Percentiles rank a stretch among this genome's conserved stretches.
Conservation (phyloP, 2,888 invertebrate species). For the Drosophila parthenogenetica region DNA sequence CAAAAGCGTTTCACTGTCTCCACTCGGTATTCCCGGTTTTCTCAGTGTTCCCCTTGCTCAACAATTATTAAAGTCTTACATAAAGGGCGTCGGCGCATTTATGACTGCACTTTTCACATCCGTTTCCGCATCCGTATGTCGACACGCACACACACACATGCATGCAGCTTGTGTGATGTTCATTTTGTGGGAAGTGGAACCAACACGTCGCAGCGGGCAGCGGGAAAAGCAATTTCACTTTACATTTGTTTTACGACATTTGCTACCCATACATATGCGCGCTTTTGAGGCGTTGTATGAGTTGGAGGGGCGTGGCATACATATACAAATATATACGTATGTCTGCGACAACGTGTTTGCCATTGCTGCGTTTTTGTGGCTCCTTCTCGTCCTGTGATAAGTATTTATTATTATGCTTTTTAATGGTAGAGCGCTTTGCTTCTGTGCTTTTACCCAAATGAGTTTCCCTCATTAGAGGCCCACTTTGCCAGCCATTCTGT, state of each 20-base stretch:
- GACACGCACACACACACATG: slow-evolving; percentile 52
- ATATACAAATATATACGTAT: neutral
- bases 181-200: slow-evolving; percentile 44
- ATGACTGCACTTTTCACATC: slow-evolving; percentile 81
- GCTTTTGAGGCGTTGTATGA: slow-evolving; percentile 15
- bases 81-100: slow-evolving; percentile 75
- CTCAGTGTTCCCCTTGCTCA: slow-evolving; percentile 47
- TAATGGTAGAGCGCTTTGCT: slow-evolving; percentile 65
- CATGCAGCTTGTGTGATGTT: slow-evolving; percentile 27
- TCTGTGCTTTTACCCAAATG: slow-evolving; percentile 77
- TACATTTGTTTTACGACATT: slow-evolving; percentile 81
- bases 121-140: slow-evolving; percentile 76
- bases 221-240: slow-evolving; percentile 78
- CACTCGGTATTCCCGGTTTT: slow-evolving; percentile 11
- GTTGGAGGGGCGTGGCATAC: slow-evolving; percentile 38
- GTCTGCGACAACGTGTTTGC: slow-evolving; percentile 61
- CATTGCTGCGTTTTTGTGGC: slow-evolving; percentile 49
- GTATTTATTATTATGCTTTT: slow-evolving; percentile 81
- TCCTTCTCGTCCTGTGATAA: slow-evolving; percentile 61
- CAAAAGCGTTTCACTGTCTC: slow-evolving; percentile 16
- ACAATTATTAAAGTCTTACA: slow-evolving; percentile 78
- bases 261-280: slow-evolving; percentile 50
- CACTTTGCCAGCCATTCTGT: slow-evolving; percentile 44
- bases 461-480: slow-evolving; percentile 75
- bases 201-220: slow-evolving; percentile 72